Conservation (phyloP, 2,797 vertebrate genomes). For the Typhlichthys eigenmanni region DNA sequence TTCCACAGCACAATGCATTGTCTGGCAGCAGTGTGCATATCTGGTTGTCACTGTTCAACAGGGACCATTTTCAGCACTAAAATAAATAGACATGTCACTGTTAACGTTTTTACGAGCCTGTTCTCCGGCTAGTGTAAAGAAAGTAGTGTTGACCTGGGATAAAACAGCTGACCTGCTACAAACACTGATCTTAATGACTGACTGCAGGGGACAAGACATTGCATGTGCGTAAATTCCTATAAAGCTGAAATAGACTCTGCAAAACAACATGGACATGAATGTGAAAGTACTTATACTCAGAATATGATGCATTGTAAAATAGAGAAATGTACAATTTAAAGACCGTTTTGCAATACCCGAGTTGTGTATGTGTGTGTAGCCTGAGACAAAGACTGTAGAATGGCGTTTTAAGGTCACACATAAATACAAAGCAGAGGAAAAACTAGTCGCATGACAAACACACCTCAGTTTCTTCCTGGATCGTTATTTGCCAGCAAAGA, state of each 20-base stretch:
- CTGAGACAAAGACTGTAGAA: constrained; percentile 17
- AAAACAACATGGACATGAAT: constrained; percentile 25
- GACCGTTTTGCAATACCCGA: constrained; percentile 15
- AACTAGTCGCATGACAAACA: constrained; percentile 18
- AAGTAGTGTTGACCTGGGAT: no score
- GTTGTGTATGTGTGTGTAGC: constrained; percentile 6
- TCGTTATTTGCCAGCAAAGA: background rate
- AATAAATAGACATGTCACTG: no score
- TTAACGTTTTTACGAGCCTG: no score
- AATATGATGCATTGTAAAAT: constrained; percentile 17
- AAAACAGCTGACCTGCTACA: background rate
- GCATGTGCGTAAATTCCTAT: background rate
- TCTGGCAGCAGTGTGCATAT: constrained; percentile 63
- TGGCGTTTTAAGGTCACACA: constrained; percentile 13
- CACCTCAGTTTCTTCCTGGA: constrained; percentile 1
- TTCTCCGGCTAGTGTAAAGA: no score
- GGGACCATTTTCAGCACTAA: constrained; percentile 12
- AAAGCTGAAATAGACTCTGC: constrained; percentile 11
- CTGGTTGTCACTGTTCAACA: constrained; percentile 51
- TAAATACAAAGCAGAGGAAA: constrained; percentile 17
- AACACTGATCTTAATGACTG: background rate
- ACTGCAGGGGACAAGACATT: no score
- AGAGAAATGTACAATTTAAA: constrained; percentile 10
- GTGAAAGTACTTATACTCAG: constrained; percentile 24
- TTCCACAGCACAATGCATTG: constrained; percentile 43